These are phyloP conservation scores for Endomychus coccineus DNA, from an alignment of 2,888 invertebrate genomes.

Conservation along the genomic window DNA sequence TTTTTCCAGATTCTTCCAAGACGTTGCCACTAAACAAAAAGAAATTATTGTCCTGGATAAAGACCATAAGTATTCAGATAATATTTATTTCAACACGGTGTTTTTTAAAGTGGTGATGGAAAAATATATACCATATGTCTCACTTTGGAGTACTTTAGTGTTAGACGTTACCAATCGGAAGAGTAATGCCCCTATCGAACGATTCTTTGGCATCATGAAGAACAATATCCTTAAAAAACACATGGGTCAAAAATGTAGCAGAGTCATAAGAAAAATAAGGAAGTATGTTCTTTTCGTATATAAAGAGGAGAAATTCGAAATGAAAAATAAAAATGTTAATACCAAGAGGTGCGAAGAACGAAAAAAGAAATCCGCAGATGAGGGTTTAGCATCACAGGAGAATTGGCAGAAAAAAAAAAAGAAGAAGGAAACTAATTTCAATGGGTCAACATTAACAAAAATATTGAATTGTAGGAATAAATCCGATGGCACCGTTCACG, in stretches of 20 bases:
- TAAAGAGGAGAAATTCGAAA: not conserved
- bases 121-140: not conserved
- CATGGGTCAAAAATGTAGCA: not conserved
- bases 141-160: not conserved
- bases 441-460: not conserved
- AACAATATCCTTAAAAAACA: not conserved
- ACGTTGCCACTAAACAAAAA: not conserved
- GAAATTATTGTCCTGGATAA: not conserved
- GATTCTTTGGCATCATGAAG: slow-evolving; percentile 6
- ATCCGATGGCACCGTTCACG: not conserved
- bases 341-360: not conserved
- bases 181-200: slow-evolving; percentile 4
- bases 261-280: slow-evolving; percentile 4
- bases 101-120: too few species aligned
- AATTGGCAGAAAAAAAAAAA: not conserved
- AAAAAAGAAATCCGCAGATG: not conserved
- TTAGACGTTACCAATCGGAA: slow-evolving; percentile 1
- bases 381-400: slow-evolving; percentile 3
- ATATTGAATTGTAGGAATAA: too few species aligned
- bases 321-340: not conserved
- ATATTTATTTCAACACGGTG: too few species aligned
- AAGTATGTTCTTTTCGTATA: slow-evolving; percentile 4
- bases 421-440: not conserved
- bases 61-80: not conserved
- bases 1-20: slow-evolving; percentile 1